phyloP scores from a whole-genome alignment of 2,888 invertebrate species.

The Minunthozetes semirufus region DNA sequence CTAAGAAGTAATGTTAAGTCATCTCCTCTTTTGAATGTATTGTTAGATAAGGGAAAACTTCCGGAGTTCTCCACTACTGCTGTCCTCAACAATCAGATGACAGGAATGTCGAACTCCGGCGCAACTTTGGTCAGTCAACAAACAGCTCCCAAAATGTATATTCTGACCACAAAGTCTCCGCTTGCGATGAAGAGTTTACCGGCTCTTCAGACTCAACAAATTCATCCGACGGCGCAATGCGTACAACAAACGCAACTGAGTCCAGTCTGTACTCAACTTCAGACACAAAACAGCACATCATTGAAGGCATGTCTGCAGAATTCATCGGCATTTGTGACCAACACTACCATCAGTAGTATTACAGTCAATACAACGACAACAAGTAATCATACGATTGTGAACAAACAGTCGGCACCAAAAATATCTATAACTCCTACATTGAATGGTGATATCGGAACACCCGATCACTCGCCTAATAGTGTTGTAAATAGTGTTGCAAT shows the following conservation, averaged over 20 bases:
- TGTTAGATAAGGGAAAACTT: slow-evolving; percentile 43
- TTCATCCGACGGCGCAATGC: neutral
- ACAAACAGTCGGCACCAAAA: slow-evolving; percentile 16
- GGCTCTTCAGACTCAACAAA: slow-evolving; percentile 44
- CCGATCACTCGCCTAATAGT: slow-evolving; percentile 2
- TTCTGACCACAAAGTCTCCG: slow-evolving; percentile 34
- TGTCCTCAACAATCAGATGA: slow-evolving; percentile 39
- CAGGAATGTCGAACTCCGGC: neutral
- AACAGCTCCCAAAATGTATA: slow-evolving; percentile 36
- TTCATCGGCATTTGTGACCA: neutral
- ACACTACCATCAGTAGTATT: neutral
- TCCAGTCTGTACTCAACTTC: neutral
- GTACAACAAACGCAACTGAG: neutral
- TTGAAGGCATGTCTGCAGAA: neutral
- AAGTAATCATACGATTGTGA: neutral
- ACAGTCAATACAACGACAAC: neutral
- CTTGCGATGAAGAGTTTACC: slow-evolving; percentile 46
- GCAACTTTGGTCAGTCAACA: neutral
- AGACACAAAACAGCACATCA: neutral
- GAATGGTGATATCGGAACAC: slow-evolving; percentile 1
- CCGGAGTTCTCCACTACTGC: slow-evolving; percentile 39
- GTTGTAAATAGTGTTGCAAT: neutral
- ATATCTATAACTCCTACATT: neutral
- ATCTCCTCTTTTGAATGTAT: slow-evolving; percentile 44
- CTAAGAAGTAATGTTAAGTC: slow-evolving; percentile 39